phyloP scores from a whole-genome alignment of 2,113 vertebrate species.

The Xiphorhynchus elegans region DNA sequence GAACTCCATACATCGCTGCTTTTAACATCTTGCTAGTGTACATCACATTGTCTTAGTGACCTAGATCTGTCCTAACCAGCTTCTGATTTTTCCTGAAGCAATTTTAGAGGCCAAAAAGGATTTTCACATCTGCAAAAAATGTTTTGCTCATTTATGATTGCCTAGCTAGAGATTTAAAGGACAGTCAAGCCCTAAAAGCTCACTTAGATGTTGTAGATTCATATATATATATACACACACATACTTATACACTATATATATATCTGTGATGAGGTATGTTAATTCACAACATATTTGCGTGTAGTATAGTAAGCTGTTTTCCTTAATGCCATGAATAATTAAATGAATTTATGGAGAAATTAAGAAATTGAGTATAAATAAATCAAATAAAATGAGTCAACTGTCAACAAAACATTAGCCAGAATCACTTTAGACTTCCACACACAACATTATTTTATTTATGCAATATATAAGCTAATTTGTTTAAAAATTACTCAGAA shows the following conservation, averaged over 20 bases:
- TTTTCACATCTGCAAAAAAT: conserved; percentile 4
- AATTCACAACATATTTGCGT: background rate
- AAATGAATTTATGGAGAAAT: background rate
- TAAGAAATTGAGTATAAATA: background rate
- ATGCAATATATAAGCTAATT: background rate
- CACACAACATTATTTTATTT: background rate
- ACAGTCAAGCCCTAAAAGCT: background rate
- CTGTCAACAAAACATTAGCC: background rate
- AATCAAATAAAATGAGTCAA: background rate
- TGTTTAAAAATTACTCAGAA: background rate
- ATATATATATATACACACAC: background rate
- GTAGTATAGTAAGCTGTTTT: background rate
- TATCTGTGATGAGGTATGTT: background rate
- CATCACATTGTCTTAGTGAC: conserved; percentile 30
- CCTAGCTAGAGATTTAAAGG: background rate
- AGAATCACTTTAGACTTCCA: background rate
- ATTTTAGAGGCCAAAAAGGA: background rate
- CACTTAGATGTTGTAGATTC: background rate
- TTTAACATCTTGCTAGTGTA: background rate
- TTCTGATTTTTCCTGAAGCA: background rate
- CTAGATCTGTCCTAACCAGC: conserved; percentile 32
- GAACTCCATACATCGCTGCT: background rate
- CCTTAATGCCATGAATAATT: background rate
- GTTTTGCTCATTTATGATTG: background rate
- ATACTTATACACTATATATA: background rate